A percentile compares a stretch with the other conserved stretches of the same genome.
phyloP scores from a whole-genome alignment of 2,888 invertebrate genomes.

The Drosophila incognita region DNA sequence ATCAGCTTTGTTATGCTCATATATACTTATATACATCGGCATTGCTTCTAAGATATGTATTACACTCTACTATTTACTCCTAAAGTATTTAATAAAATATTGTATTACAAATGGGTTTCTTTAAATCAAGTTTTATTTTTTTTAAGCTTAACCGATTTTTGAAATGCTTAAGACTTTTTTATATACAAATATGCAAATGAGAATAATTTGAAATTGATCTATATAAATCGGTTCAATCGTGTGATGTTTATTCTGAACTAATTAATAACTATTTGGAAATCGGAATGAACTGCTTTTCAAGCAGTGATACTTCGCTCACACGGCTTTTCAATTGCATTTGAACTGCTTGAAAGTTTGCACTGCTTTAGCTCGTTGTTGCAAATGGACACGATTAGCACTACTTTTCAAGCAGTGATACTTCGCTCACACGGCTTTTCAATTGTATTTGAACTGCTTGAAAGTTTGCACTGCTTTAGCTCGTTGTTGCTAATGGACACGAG shows the following conservation, averaged over 20 bases:
- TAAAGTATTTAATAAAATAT: constrained; percentile 42
- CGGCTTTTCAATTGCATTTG: too few relatives aligned
- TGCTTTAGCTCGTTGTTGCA: too few relatives aligned
- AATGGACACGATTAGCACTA: too few relatives aligned
- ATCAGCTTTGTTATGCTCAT: constrained; percentile 33
- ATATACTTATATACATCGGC: constrained; percentile 8
- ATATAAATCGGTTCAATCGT: not conserved
- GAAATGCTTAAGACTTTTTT: not conserved
- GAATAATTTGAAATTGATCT: not conserved
- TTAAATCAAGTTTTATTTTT: not conserved
- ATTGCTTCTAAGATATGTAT: constrained; percentile 26
- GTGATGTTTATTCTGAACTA: not conserved
- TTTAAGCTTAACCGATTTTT: not conserved
- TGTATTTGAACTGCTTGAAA: too few relatives aligned
- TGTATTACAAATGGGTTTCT: constrained; percentile 12
- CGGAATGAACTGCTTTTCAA: not conserved
- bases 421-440: too few relatives aligned
- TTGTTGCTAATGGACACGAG: too few relatives aligned
- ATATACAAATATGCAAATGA: not conserved
- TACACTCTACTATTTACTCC: constrained; percentile 15
- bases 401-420: too few relatives aligned
- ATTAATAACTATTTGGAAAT: not conserved
- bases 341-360: too few relatives aligned
- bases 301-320: too few relatives aligned
- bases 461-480: too few relatives aligned